Conservation (phyloP, 2,797 vertebrate species). For the Ctenochaetus hawaiiensis region DNA sequence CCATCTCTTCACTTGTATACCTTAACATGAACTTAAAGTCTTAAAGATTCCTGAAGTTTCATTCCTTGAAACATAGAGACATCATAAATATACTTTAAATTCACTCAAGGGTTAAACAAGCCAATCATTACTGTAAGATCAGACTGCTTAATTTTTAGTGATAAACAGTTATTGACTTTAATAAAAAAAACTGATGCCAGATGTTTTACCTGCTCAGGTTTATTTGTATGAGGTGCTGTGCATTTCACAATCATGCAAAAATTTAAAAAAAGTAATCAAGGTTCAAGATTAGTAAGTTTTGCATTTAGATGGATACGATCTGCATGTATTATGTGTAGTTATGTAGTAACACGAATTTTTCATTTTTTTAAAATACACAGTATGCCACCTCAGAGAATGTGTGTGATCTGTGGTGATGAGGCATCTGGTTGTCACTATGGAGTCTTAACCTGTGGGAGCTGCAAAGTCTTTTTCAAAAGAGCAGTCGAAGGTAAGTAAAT, state of each 20-base stretch:
- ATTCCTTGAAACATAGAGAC: background rate
- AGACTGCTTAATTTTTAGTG: background rate
- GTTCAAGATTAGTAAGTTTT: background rate
- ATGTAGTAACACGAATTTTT: too few species aligned
- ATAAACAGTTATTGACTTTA: background rate
- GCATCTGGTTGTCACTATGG: slow-evolving; percentile 98
- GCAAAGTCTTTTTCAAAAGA: slow-evolving; percentile 99
- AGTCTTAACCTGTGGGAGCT: slow-evolving; percentile 97
- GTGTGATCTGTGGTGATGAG: slow-evolving; percentile 96
- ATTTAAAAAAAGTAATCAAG: background rate
- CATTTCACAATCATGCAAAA: background rate
- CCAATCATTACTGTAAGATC: too few species aligned
- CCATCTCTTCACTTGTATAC: background rate
- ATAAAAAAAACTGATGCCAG: background rate
- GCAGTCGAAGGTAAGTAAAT: slow-evolving; percentile 94
- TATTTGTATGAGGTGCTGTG: background rate
- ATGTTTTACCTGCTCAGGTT: background rate
- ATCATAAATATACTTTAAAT: background rate
- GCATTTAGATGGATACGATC: too few species aligned
- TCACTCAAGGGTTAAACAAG: background rate
- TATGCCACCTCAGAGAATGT: slow-evolving; percentile 91
- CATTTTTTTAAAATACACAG: slow-evolving; percentile 53
- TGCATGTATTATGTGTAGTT: too few species aligned
- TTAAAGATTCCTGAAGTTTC: background rate
- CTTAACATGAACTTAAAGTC: background rate